Conservation (phyloP, 2,797 vertebrate genomes). For the Anniella stebbinsi region DNA sequence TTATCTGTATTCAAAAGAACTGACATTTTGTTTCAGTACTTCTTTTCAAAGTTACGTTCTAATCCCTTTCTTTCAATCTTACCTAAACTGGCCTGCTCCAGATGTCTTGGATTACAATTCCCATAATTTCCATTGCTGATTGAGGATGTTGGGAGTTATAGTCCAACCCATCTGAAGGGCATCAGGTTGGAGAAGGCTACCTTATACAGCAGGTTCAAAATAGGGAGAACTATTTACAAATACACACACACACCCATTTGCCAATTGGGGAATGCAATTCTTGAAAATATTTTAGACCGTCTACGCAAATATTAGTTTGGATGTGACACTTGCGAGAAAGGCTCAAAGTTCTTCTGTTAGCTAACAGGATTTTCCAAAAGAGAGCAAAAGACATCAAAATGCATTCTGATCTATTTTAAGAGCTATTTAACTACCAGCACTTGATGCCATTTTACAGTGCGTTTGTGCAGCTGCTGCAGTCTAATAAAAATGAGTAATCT, state of each 20-base stretch:
- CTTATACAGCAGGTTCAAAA: not conserved
- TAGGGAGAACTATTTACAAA: not conserved
- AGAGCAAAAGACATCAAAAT: not conserved
- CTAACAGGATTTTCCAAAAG: conserved; percentile 1
- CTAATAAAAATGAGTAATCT: conserved; percentile 31
- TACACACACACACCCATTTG: not conserved
- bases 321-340: not conserved
- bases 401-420: conserved; percentile 21
- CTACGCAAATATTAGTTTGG: not conserved
- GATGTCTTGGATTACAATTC: no score
- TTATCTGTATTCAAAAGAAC: not conserved
- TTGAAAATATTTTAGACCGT: not conserved
- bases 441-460: conserved; percentile 13
- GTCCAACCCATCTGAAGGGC: no score
- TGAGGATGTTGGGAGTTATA: no score
- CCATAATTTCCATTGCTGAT: no score
- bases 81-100: no score
- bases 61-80: not conserved
- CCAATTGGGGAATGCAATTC: not conserved
- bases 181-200: no score
- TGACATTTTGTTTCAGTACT: not conserved
- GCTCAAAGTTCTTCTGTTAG: not conserved
- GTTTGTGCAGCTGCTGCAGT: conserved; percentile 30
- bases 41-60: conserved; percentile 4
- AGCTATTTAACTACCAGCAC: conserved; percentile 18